Conservation (phyloP, 2,113 vertebrate species). For the Gnathonemus longibarbis region DNA sequence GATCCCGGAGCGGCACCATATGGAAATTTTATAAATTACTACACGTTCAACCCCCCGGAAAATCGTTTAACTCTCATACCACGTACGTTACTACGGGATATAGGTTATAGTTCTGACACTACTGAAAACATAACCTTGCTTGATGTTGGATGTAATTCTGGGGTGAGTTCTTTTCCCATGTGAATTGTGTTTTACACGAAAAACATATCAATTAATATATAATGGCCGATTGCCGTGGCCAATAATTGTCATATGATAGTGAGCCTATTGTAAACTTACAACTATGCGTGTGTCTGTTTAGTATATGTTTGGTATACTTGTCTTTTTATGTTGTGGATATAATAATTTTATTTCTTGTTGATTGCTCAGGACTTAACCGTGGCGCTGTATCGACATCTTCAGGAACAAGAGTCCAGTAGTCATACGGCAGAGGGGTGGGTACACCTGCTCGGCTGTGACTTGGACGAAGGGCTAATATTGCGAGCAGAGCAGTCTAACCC, state of each 20-base stretch:
- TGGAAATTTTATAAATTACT: constrained; percentile 87
- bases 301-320: background rate
- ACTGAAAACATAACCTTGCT: constrained; percentile 59
- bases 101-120: constrained; percentile 38
- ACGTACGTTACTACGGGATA: constrained; percentile 53
- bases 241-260: background rate
- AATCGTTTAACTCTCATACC: constrained; percentile 73
- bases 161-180: constrained; percentile 59
- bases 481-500: constrained; percentile 70
- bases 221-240: background rate
- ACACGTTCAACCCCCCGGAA: constrained; percentile 82
- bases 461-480: constrained; percentile 70
- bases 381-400: constrained; percentile 77
- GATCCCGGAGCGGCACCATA: constrained; percentile 76
- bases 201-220: background rate
- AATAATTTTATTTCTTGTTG: background rate
- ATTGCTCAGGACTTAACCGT: constrained; percentile 76
- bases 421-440: constrained; percentile 36
- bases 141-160: constrained; percentile 90
- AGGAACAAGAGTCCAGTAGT: constrained; percentile 28
- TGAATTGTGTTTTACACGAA: background rate
- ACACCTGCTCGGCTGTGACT: constrained; percentile 78
- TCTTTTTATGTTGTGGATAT: background rate
- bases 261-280: background rate
- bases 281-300: background rate